These are phyloP conservation scores for Drosophila antonietae DNA, from an alignment of 2,888 invertebrate species.

Conservation along the genomic window DNA sequence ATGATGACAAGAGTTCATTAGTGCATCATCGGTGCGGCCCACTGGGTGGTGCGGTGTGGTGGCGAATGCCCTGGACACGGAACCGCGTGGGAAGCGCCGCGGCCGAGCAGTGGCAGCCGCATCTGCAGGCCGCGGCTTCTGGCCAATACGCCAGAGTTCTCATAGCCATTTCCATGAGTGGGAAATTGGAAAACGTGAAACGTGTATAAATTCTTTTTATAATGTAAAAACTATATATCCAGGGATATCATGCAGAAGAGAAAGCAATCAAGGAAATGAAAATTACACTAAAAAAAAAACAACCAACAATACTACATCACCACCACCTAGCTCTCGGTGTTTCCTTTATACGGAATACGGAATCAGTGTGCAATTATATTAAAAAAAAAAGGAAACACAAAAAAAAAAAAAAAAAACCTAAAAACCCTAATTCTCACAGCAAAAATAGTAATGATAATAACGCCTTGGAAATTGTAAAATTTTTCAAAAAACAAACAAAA, in stretches of 20 bases:
- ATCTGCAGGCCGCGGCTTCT: constrained; percentile 49
- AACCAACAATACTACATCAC: constrained; percentile 30
- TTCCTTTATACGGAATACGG: constrained; percentile 76
- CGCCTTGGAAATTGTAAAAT: constrained; percentile 46
- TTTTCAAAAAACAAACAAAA: constrained; percentile 53
- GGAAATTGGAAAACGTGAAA: constrained; percentile 6
- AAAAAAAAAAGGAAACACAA: constrained; percentile 22
- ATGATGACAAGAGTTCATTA: constrained; percentile 82
- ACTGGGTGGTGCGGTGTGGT: constrained; percentile 43
- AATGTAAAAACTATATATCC: constrained; percentile 54
- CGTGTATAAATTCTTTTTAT: constrained; percentile 26
- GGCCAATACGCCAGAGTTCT: constrained; percentile 74
- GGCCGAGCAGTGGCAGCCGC: constrained; percentile 54
- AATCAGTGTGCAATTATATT: constrained; percentile 83
- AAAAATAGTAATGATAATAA: constrained; percentile 56
- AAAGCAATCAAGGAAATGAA: constrained; percentile 32
- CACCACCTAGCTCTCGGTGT: constrained; percentile 73
- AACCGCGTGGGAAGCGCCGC: constrained; percentile 35
- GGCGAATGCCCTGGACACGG: constrained; percentile 33
- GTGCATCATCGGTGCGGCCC: constrained; percentile 59
- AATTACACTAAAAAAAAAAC: constrained; percentile 34
- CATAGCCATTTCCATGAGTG: constrained; percentile 82
- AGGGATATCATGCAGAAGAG: constrained; percentile 51
- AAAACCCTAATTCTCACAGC: too few species aligned
- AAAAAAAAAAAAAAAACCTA: constrained; percentile 14